These are phyloP conservation scores for Gnathonemus echidnorhynchus DNA, from an alignment of 2,113 vertebrate species.

Conservation along the genomic window DNA sequence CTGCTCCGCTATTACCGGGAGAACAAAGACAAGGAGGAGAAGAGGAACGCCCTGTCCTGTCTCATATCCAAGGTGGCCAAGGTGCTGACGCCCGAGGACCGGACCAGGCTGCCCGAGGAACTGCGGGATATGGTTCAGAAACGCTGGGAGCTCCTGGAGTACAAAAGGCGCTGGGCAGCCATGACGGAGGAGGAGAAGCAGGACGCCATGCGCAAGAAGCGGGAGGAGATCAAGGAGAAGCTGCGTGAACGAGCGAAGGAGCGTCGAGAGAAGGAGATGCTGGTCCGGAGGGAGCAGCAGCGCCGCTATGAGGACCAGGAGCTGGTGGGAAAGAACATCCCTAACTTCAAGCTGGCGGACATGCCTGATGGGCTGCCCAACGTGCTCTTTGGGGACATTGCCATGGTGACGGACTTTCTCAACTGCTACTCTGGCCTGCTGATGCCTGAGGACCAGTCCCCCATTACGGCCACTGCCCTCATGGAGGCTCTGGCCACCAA, in stretches of 20 bases:
- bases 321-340: conserved; percentile 70
- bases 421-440: conserved; percentile 83
- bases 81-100: conserved; percentile 76
- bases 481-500: conserved; percentile 87
- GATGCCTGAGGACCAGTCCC: conserved; percentile 87
- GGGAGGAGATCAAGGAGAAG: conserved; percentile 78
- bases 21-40: conserved; percentile 86
- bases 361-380: conserved; percentile 93
- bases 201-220: conserved; percentile 78
- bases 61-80: conserved; percentile 85
- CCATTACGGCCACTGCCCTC: conserved; percentile 78
- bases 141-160: conserved; percentile 82
- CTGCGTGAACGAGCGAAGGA: conserved; percentile 84
- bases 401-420: conserved; percentile 90
- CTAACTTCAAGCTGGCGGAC: conserved; percentile 80
- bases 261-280: conserved; percentile 80
- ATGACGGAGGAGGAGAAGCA: conserved; percentile 86
- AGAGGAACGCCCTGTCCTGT: conserved; percentile 78
- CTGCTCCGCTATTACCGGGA: conserved; percentile 91
- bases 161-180: conserved; percentile 81
- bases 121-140: conserved; percentile 77
- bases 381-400: conserved; percentile 84
- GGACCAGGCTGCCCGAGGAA: conserved; percentile 82
- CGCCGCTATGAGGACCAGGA: conserved; percentile 89
- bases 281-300: conserved; percentile 77